Evolutionary conservation across 2,888 invertebrate genomes (phyloP).

Genomic region (Nemurella pictetii): DNA sequence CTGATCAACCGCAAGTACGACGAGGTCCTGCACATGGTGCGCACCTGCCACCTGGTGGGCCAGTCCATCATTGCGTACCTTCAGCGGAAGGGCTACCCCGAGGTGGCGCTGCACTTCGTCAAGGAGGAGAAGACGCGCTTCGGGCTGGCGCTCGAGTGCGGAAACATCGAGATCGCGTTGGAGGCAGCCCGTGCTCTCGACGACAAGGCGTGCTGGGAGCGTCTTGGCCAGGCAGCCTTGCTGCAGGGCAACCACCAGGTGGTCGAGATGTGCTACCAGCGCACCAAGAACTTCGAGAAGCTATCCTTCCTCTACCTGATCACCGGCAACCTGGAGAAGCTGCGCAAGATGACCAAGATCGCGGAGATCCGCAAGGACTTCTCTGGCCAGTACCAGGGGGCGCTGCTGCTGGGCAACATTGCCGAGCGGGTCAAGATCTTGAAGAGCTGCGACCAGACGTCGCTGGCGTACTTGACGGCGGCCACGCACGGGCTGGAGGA

Average conservation of each 20-base stretch:
- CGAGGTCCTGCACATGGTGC: slow-evolving; percentile 88
- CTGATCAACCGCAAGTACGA: slow-evolving; percentile 95
- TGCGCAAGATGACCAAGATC: slow-evolving; percentile 98
- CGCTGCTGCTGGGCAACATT: slow-evolving; percentile 88
- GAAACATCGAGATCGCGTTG: slow-evolving; percentile 95
- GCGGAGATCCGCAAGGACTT: slow-evolving; percentile 97
- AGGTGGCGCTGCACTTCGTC: slow-evolving; percentile 98
- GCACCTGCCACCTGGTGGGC: slow-evolving; percentile 93
- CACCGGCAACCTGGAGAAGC: slow-evolving; percentile 96
- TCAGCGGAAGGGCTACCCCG: slow-evolving; percentile 98
- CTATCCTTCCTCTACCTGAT: slow-evolving; percentile 96
- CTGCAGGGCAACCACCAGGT: slow-evolving; percentile 91
- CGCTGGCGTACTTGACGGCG: slow-evolving; percentile 92
- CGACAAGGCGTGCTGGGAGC: slow-evolving; percentile 94
- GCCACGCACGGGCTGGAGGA: slow-evolving; percentile 85
- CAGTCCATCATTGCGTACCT: slow-evolving; percentile 98
- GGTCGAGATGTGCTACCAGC: slow-evolving; percentile 99
- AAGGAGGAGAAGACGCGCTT: slow-evolving; percentile 98
- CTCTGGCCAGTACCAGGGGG: slow-evolving; percentile 96
- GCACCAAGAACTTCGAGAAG: slow-evolving; percentile 99
- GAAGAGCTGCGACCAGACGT: slow-evolving; percentile 65
- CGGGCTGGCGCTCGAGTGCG: slow-evolving; percentile 94
- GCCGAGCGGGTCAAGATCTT: slow-evolving; percentile 84
- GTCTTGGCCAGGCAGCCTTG: slow-evolving; percentile 89
- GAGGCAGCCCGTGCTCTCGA: slow-evolving; percentile 95